Evolutionary conservation across 2,797 vertebrate genomes (phyloP), one percentile per base, ranked within the genome.

Genomic region (Dipus sagitta): DNA sequence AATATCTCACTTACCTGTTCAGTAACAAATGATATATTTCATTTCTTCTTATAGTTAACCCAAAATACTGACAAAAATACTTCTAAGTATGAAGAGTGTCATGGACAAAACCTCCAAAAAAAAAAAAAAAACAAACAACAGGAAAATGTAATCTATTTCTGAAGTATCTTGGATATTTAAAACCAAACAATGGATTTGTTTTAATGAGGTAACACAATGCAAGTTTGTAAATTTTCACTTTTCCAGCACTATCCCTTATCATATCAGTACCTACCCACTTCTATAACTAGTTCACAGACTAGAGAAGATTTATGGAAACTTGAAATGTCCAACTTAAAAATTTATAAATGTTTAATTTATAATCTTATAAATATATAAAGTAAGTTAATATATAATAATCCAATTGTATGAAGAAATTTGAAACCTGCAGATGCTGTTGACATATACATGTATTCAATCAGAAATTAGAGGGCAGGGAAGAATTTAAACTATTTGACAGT

Each of bases 291-390:
- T 62, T 87, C 42, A 62, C 12, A 82, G 8, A n/a, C 32, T 24
- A 85, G 7, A 82, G 26, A 90, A 68, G 3, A 82, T 26, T 77
- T 38, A 58, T 68, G 2, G 38, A 14, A 78, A 94, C n/a, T 62
- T 94, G 67, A 93, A 90, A 54, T 70, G 20, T 75, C 76, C 72
- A 47, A 21, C 20, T 87, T 47, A 78, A 32, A n/a, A 79, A 87
- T 90, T 2, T 38, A 64, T 85, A 20, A 90, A 88, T 85, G 34
- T 6, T 92, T 88, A 67, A 64, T 47, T 70, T 92, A 64, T 17
- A 77, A 32, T 15, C 7, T 26, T 74, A 52, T 82, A 26, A 85
- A 67, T 23, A 93, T 65, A 90, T 82, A 60, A 86, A 89, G 54
- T 71, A 82, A 81, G 71, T 65, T 86, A 79, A 68, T 76, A 85